phyloP scores from a whole-genome alignment of 2,888 invertebrate genomes.

The Dyspetes luteomarginatus region DNA sequence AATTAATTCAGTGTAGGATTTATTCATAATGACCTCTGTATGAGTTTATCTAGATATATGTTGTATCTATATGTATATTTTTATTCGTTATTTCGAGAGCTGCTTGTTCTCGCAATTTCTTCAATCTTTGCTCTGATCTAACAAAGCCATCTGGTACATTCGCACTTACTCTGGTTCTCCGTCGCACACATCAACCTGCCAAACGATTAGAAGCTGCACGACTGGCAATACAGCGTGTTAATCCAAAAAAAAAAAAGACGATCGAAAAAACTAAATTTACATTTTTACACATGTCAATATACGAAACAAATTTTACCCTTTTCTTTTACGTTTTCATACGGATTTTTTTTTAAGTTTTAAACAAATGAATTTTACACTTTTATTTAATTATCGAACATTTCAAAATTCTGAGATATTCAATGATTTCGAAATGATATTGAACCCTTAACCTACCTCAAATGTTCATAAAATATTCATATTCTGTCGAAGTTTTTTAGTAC shows the following conservation, averaged over 20 bases:
- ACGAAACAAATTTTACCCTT: no score
- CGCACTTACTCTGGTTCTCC: conserved; percentile 15
- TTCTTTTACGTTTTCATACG: no score
- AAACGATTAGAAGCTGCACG: conserved; percentile 37
- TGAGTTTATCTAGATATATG: not conserved
- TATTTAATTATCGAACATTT: no score
- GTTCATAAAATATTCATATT: no score
- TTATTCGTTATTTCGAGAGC: conserved; percentile 5
- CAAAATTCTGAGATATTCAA: no score
- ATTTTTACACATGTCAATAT: no score
- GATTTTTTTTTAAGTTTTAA: no score
- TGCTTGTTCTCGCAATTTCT: conserved; percentile 25
- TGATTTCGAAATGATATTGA: no score
- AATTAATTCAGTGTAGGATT: not conserved
- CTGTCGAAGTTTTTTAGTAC: no score
- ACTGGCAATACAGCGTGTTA: not conserved
- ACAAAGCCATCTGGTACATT: conserved; percentile 11
- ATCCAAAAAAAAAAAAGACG: not conserved
- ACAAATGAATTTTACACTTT: no score
- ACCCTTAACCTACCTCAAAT: no score
- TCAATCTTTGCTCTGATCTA: conserved; percentile 24
- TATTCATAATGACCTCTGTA: conserved; percentile 13
- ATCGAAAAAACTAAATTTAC: conserved; percentile 2
- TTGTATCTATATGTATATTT: no score
- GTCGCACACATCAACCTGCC: conserved; percentile 71